Percentiles rank a stretch among this genome's conserved stretches.
Evolutionary conservation across 2,888 invertebrate genomes (phyloP).

Genomic region (Ornithoptera alexandrae): DNA sequence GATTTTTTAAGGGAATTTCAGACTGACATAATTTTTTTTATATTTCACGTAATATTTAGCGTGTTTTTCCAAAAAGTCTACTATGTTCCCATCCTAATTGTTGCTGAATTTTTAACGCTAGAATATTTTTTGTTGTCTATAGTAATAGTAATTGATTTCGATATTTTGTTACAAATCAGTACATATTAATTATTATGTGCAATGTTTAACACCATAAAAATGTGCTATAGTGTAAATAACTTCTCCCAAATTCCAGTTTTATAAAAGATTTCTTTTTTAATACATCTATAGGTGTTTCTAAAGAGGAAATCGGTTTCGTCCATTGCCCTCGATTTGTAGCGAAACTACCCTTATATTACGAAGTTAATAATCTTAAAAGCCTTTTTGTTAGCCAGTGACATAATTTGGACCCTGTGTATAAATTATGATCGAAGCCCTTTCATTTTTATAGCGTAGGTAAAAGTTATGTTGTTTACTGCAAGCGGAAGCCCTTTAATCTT

Average conservation of each 20-base stretch:
- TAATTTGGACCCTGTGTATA: conserved; percentile 35
- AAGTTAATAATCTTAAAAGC: conserved; percentile 55
- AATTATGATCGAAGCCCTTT: conserved; percentile 35
- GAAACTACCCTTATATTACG: conserved; percentile 19
- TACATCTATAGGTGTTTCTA: not conserved
- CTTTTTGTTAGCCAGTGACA: conserved; percentile 48
- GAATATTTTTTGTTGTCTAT: too few relatives aligned
- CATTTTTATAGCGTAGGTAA: conserved; percentile 28
- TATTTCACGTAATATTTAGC: too few relatives aligned
- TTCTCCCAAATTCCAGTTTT: too few relatives aligned
- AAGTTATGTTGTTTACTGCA: conserved; percentile 15
- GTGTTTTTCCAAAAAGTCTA: not conserved
- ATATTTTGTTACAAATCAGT: too few relatives aligned
- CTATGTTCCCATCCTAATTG: not conserved
- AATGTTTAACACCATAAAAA: too few relatives aligned
- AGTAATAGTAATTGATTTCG: too few relatives aligned
- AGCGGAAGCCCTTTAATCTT: not conserved
- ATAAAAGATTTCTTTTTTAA: not conserved
- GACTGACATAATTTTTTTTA: too few relatives aligned
- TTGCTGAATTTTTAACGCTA: too few relatives aligned
- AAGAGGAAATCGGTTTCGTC: conserved; percentile 20
- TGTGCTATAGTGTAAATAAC: too few relatives aligned
- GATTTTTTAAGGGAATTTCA: too few relatives aligned
- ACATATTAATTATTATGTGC: too few relatives aligned
- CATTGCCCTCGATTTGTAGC: conserved; percentile 10